phyloP scores from a whole-genome alignment of 2,888 invertebrate genomes.

The Idaea straminata region DNA sequence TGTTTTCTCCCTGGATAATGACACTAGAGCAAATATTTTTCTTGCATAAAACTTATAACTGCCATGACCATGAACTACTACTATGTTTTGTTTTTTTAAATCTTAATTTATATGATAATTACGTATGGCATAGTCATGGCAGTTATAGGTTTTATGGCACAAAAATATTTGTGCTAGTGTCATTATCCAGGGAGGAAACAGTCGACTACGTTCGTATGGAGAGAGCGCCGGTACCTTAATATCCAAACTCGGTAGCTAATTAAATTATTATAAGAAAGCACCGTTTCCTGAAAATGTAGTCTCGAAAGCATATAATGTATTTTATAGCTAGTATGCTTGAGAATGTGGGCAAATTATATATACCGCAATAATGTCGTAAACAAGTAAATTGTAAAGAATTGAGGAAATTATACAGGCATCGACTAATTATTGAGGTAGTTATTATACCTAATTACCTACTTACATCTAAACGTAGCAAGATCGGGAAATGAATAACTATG shows the following conservation, averaged over 20 bases:
- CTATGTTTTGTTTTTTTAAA: too few relatives aligned
- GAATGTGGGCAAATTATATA: neutral
- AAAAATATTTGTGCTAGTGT: too few relatives aligned
- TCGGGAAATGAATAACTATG: neutral
- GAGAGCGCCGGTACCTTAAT: too few relatives aligned
- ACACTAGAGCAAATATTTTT: too few relatives aligned
- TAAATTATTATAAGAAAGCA: neutral
- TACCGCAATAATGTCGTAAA: neutral
- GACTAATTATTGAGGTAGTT: neutral
- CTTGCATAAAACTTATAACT: too few relatives aligned
- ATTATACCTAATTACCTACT: neutral
- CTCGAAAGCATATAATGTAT: neutral
- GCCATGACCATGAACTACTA: too few relatives aligned
- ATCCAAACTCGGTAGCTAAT: neutral
- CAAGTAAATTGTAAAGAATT: neutral
- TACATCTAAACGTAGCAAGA: neutral
- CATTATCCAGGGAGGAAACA: too few relatives aligned
- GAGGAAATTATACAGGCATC: neutral
- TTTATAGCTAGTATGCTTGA: neutral
- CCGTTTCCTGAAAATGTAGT: neutral
- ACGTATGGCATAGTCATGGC: too few relatives aligned
- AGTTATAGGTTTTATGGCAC: too few relatives aligned
- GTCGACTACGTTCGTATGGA: too few relatives aligned
- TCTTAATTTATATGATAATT: too few relatives aligned
- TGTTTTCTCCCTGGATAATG: too few relatives aligned